These are phyloP conservation scores for Artemia sp. DNA, from an alignment of 2,888 invertebrate species.

Conservation along the genomic window DNA sequence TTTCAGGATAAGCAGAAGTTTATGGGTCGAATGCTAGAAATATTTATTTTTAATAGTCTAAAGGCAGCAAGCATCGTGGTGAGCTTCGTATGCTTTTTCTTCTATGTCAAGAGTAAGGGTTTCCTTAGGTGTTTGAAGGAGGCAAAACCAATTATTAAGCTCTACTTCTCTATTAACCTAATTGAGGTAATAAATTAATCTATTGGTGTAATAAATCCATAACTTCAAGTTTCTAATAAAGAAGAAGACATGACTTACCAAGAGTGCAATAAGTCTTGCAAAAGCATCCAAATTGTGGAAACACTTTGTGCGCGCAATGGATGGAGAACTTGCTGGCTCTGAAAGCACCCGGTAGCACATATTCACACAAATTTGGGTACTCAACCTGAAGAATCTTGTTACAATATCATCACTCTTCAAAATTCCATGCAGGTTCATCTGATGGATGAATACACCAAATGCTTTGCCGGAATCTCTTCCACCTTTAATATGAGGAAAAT, in stretches of 20 bases:
- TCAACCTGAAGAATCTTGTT: conserved; percentile 86
- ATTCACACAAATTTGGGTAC: conserved; percentile 90
- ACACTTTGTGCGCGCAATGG: conserved; percentile 65
- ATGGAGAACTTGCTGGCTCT: conserved; percentile 46
- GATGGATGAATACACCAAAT: conserved; percentile 76
- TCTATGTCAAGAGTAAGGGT: too few species aligned
- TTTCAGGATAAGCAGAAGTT: too few species aligned
- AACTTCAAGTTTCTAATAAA: too few species aligned
- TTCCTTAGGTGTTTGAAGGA: too few species aligned
- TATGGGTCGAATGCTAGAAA: too few species aligned
- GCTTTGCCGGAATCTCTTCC: conserved; percentile 74
- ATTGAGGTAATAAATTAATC: too few species aligned
- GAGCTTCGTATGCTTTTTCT: too few species aligned
- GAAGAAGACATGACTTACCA: conserved; percentile 51
- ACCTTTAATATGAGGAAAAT: conserved; percentile 34
- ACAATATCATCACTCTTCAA: conserved; percentile 93
- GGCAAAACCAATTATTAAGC: too few species aligned
- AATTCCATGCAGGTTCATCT: conserved; percentile 91
- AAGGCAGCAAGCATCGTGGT: too few species aligned
- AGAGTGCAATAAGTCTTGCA: conserved; percentile 73
- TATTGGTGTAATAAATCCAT: too few species aligned
- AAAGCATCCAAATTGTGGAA: conserved; percentile 90
- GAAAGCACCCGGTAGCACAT: conserved; percentile 63
- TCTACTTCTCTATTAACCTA: too few species aligned
- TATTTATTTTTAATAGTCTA: too few species aligned